A percentile compares a stretch with the other conserved stretches of the same genome.
Evolutionary conservation across 2,888 invertebrate genomes (phyloP).

Genomic region (Chamaedrilus cognettii): DNA sequence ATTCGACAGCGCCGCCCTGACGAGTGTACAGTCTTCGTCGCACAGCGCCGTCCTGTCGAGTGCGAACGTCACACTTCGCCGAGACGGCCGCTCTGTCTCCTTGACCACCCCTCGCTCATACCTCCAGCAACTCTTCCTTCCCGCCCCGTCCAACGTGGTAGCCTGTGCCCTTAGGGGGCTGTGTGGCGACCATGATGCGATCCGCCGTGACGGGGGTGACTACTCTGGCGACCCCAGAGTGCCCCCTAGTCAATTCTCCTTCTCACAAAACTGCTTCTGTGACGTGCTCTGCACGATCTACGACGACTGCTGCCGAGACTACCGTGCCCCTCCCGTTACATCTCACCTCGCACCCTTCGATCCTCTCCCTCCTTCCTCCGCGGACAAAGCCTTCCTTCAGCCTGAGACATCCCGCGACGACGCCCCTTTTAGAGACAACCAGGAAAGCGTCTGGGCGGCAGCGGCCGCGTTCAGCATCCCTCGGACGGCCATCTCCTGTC

Average conservation of each 20-base stretch:
- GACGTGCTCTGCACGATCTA: conserved; percentile 6
- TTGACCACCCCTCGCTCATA: not conserved
- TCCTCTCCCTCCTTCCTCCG: not conserved
- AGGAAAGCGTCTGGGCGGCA: not conserved
- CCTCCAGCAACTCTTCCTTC: not conserved
- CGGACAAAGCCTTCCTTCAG: not conserved
- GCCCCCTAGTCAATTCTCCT: not conserved
- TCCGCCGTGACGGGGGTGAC: not conserved
- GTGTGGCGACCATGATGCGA: not conserved
- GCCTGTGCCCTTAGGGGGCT: not conserved
- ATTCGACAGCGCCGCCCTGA: too few species aligned
- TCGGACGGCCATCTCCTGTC: conserved; percentile 13
- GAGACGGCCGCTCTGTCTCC: too few species aligned
- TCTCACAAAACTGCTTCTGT: not conserved
- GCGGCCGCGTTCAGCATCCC: too few species aligned
- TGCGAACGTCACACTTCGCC: too few species aligned
- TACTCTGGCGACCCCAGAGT: not conserved
- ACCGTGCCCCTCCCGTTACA: not conserved
- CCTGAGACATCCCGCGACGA: too few species aligned
- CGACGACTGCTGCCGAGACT: conserved; percentile 18
- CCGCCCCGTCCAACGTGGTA: not conserved
- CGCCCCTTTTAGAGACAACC: too few species aligned
- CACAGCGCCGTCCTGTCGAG: too few species aligned
- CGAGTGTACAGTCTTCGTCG: too few species aligned
- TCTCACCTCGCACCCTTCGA: not conserved